Base-by-base conservation (phyloP, 2,113 vertebrate species). In the Atherinomorus stipes region DNA sequence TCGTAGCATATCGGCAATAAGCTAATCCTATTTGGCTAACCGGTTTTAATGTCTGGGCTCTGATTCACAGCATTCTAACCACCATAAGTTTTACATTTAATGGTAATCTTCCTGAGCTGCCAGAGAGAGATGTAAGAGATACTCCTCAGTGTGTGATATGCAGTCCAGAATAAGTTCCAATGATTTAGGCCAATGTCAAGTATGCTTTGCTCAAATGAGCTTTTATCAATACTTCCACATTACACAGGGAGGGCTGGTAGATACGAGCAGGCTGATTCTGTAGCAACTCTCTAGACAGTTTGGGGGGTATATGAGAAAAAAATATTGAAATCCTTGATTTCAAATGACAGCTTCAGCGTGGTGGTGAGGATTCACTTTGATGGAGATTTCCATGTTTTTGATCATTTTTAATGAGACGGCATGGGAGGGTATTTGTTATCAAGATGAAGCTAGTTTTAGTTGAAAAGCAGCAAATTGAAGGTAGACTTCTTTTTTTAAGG, bases 381-480 rank as follows among this genome's bases (percentile, higher is more conserved):
- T 76, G 72, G 49, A 78, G 78, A 75, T 83, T 90, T 83, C 71
- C 76, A 65, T 85, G 72, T 83, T 83, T 89, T 82, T 86, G 72
- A 89, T 86, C n/a, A 16, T 22, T 73, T 85, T 85, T 80, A 75
- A 84, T 76, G 73, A 83, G 76, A 79, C 67, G 54, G 57, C 47
- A 72, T 57, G 34, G 60, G 70, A 34, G 34, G 34, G 52, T 80
- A 66, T 84, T 85, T 72, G 71, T 80, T 74, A 71, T 18, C 70
- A 60, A n/a, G 58, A 74, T 22, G 49, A 73, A 74, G 11, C 45
- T 13, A n/a, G 40, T 53, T n/a, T 40, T 13, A n/a, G 40, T 53
- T n/a, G 31, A 61, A 85, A 78, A 69, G 52, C 19, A 59, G n/a
- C 26, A 40, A 57, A 50, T 4, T 34, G 19, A 64, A 69, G 57